Evolutionary conservation across 2,888 invertebrate species (phyloP), one percentile per base, ranked within the genome.

Genomic region (Machimus rusticus): DNA sequence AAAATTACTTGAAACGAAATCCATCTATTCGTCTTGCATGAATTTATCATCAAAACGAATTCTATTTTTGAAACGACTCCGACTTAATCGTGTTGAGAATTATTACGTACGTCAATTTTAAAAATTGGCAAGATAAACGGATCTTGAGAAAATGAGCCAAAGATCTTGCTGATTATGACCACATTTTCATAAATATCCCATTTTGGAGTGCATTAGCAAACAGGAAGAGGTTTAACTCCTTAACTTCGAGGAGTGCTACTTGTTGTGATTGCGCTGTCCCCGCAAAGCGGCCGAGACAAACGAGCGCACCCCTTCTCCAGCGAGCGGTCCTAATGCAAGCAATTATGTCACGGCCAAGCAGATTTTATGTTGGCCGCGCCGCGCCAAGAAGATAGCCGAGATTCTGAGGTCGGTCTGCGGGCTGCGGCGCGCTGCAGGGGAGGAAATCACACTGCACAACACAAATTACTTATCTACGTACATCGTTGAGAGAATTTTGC

Each of bases 381-480:
- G 51, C 51, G 51, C 51, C 51, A 51, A 51, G 51, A 51, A n/a
- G 51, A 51, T 19, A 51, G n/a, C 5, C 19, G 4, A 16, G 43
- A n/a, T n/a, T 46, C 55, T 55, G 66, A 2, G 4, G 12, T 12
- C 28, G 23, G 23, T 23, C 28, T 66, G 28, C 2, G 39, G 39
- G 39, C 12, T 39, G 55, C 9, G 66, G 6, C 28, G 28, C 0
- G 66, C 23, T 66, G 66, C 19, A 19, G 66, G 66, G 66, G 66
- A n/a, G 51, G 23, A 23, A 28, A 66, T 66, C 66, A 66, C 66
- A 66, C 23, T 66, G 28, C 51, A 66, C 23, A 23, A 31, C 57
- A 82, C 51, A 82, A 28, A 34, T 66, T 82, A 66, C 31, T 37
- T 84, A 84, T 57, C 57, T 74, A 74, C 84, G 74, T 84, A 57